Conservation (phyloP, 2,888 invertebrate genomes). For the Amphipoea oculea region DNA sequence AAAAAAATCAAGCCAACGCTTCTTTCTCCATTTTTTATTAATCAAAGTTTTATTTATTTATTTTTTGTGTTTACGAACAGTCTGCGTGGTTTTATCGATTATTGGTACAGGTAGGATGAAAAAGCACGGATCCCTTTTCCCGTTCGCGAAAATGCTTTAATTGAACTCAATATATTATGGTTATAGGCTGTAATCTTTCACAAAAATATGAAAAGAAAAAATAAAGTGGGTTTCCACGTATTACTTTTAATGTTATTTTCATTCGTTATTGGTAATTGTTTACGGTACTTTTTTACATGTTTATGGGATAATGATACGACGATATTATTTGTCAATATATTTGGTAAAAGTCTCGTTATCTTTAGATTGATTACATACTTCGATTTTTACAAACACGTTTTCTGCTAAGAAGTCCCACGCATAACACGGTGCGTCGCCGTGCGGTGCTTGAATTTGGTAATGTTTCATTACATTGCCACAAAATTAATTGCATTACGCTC, state of each 20-base stretch:
- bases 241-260: background rate
- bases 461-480: background rate
- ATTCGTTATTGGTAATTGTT: background rate
- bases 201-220: conserved; percentile 11
- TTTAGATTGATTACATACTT: no score
- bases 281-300: background rate
- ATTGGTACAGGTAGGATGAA: no score
- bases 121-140: conserved; percentile 1
- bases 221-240: background rate
- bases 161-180: conserved; percentile 1
- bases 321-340: background rate
- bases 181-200: background rate
- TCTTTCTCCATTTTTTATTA: no score
- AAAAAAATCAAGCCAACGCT: no score
- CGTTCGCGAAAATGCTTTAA: background rate
- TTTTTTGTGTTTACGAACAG: no score
- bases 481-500: background rate
- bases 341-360: background rate
- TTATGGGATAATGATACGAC: background rate
- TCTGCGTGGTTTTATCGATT: no score
- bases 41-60: no score
- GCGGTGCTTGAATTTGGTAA: background rate
- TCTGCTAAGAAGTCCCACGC: background rate
- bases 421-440: background rate
- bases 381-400: background rate